phyloP scores from a whole-genome alignment of 2,888 invertebrate species.

The Hirtodrosophila duncani region DNA sequence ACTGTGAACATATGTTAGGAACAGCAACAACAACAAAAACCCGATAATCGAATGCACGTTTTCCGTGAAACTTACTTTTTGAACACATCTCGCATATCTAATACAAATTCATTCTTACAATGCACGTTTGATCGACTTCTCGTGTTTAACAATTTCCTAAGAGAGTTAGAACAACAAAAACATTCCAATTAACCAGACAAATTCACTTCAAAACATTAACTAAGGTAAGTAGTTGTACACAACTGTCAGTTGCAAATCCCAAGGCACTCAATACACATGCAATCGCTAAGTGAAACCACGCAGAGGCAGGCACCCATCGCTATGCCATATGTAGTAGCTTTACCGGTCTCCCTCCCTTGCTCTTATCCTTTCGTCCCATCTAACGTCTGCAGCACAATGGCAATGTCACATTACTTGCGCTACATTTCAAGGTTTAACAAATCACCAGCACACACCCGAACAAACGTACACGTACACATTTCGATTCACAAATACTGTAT shows the following conservation, averaged over 20 bases:
- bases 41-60: too few species aligned
- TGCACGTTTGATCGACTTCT: too few species aligned
- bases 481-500: neutral
- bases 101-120: too few species aligned
- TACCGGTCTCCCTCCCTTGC: too few species aligned
- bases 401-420: conserved; percentile 25
- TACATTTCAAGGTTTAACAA: conserved; percentile 60
- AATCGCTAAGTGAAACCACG: conserved; percentile 8
- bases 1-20: too few species aligned
- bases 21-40: too few species aligned
- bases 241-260: neutral
- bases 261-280: conserved; percentile 15
- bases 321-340: neutral
- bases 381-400: conserved; percentile 9
- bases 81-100: too few species aligned
- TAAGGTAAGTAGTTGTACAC: conserved; percentile 1
- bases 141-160: too few species aligned
- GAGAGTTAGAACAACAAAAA: conserved; percentile 2
- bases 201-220: conserved; percentile 27
- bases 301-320: neutral
- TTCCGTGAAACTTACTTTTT: too few species aligned
- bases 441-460: conserved; percentile 44
- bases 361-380: neutral
- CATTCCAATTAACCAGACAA: conserved; percentile 4
- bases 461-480: neutral